A percentile compares a stretch with the other conserved stretches of the same genome.
These are phyloP conservation scores for Mus minutoides DNA, from an alignment of 2,797 vertebrate genomes.

Conservation along the genomic window DNA sequence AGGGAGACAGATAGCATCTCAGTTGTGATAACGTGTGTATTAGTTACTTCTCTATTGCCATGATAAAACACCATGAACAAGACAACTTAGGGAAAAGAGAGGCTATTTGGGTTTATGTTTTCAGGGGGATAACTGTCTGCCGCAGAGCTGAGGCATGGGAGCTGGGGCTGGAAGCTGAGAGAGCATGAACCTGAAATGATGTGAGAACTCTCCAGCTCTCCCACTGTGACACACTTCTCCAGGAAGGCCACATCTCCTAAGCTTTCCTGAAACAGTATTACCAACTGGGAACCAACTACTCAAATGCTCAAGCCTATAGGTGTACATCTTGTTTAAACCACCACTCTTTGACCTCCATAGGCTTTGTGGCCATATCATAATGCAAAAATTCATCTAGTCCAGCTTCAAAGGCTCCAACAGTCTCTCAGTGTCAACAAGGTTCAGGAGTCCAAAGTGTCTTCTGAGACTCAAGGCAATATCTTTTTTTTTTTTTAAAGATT, in stretches of 20 bases:
- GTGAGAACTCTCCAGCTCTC: too few relatives aligned
- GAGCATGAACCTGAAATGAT: background rate
- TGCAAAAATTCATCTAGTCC: background rate
- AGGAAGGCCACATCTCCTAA: background rate
- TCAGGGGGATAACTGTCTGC: background rate
- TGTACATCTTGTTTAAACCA: background rate
- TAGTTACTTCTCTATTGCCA: background rate
- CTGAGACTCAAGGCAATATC: background rate
- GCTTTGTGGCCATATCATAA: background rate
- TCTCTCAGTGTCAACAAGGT: background rate
- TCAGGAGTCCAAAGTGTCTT: background rate
- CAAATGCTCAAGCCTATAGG: background rate
- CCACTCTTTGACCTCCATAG: background rate
- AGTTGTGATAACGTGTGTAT: too few relatives aligned
- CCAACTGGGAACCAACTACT: background rate
- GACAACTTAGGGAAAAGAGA: background rate
- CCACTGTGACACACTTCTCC: background rate
- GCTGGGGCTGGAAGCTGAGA: background rate
- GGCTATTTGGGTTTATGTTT: background rate
- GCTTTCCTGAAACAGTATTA: background rate
- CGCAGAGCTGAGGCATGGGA: background rate
- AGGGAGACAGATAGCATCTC: too few relatives aligned
- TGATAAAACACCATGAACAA: too few relatives aligned
- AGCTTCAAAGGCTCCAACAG: background rate
- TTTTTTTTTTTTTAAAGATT: too few relatives aligned